A percentile compares a stretch with the other conserved stretches of the same genome.
Conservation (phyloP, 2,113 vertebrate species). For the Malurus cyaneus region DNA sequence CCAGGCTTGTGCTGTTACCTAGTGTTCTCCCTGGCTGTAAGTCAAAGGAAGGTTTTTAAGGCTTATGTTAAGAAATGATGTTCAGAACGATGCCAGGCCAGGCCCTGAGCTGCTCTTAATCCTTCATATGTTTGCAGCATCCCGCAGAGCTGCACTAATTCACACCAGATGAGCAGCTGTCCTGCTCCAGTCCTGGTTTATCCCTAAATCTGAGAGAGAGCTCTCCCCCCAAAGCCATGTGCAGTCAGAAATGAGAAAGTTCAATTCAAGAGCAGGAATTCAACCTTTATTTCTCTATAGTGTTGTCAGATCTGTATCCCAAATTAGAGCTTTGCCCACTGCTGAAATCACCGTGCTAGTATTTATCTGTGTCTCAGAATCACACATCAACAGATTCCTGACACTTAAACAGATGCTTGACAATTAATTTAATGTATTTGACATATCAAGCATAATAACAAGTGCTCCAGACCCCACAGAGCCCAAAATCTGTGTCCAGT, state of each 20-base stretch:
- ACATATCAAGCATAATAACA: neutral
- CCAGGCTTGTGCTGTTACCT: constrained; percentile 6
- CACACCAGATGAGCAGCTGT: constrained; percentile 30
- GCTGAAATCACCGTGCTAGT: neutral
- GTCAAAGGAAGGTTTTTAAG: constrained; percentile 1
- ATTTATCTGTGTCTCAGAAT: neutral
- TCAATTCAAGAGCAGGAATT: neutral
- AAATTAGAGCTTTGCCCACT: neutral
- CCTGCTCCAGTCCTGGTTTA: neutral
- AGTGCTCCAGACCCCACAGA: neutral
- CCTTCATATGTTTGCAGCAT: neutral
- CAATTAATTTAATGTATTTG: neutral
- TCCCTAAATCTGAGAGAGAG: constrained; percentile 7
- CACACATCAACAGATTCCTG: neutral
- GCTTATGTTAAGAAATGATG: constrained; percentile 30
- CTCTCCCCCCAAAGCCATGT: neutral
- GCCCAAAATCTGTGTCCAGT: neutral
- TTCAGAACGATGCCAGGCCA: constrained; percentile 5
- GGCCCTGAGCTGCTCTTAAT: constrained; percentile 22
- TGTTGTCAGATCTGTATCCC: neutral
- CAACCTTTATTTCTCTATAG: neutral
- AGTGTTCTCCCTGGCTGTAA: neutral
- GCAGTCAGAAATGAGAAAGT: neutral
- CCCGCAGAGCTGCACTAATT: constrained; percentile 27
- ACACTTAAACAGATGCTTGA: neutral